Base-by-base conservation (phyloP, 2,797 vertebrate species). In the Falco peregrinus region DNA sequence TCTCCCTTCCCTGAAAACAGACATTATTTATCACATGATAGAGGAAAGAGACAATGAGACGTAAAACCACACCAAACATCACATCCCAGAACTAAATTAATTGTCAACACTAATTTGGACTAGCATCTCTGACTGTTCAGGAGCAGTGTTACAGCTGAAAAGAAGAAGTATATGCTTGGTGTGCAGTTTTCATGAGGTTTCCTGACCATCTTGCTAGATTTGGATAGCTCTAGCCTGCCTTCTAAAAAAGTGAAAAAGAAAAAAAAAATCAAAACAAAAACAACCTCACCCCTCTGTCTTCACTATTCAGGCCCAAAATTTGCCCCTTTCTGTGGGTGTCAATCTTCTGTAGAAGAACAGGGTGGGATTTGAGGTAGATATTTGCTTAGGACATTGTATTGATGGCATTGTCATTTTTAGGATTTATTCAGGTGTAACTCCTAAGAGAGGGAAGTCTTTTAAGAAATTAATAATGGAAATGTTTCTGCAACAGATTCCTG, bases 1-100 rank as follows among this genome's bases (percentile, higher is more conserved):
- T 91, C 67, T 90, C 33, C 76, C 88, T 94, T 89, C 81, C 85
- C 70, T 92, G 69, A 83, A 73, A 91, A 83, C 13, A 93, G 45
- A 8, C 31, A 48, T 6, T 90, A 31, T 70, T 85, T 86, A 57
- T 83, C 92, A 75, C n/a, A 51, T 8, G 4, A 84, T 3, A 74
- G 39, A 69, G 31, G 53, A 84, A 88, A 93, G 45, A 87, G 78
- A 77, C 0, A 15, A 43, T 16, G 39, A 90, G 28, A 73, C 5
- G 3, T 60, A 83, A 90, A 71, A 84, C 22, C 35, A 88, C 61
- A 86, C 13, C 22, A 87, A 81, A 24, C 14, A 83, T 67, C 37
- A 60, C 20, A 75, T 47, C 31, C 75, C 60, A 91, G 59, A 90
- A 94, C 11, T 35, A 65, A 73, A 50, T 43, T 75, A 63, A 83